Conservation (phyloP, 1,140 invertebrate species). For the Orchestia grillus region DNA sequence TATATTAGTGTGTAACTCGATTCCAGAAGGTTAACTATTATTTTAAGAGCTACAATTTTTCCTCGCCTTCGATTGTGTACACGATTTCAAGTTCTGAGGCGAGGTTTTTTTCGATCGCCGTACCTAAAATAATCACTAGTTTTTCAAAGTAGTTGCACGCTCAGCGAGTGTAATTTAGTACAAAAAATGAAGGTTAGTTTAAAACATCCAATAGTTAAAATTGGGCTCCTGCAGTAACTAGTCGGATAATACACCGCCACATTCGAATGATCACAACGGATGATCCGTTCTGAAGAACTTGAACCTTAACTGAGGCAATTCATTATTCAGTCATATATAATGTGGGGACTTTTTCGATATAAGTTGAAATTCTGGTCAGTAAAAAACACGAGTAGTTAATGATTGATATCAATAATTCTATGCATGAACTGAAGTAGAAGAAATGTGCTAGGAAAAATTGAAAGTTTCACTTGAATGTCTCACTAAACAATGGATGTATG, state of each 20-base stretch:
- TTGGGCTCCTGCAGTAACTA: background rate
- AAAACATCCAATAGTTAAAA: background rate
- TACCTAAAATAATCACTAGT: background rate
- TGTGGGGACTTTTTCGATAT: background rate
- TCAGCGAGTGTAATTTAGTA: constrained; percentile 8
- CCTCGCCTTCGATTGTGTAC: background rate
- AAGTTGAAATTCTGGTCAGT: background rate
- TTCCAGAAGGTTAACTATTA: constrained; percentile 40
- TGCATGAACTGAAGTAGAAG: no score
- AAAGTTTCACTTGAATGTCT: no score
- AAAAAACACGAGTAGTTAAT: background rate
- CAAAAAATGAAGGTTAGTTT: background rate
- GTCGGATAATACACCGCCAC: background rate
- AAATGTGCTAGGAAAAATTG: no score
- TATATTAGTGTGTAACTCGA: constrained; percentile 2
- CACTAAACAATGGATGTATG: no score
- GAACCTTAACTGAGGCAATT: background rate
- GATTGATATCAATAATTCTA: no score
- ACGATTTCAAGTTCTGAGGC: background rate
- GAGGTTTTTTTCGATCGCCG: background rate
- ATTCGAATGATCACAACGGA: background rate
- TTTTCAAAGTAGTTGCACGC: background rate
- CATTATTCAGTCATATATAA: background rate
- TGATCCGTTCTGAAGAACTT: background rate
- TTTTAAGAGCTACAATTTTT: background rate